Evolutionary conservation across 2,797 vertebrate species (phyloP).

Genomic region (Astyanax mexicanus): DNA sequence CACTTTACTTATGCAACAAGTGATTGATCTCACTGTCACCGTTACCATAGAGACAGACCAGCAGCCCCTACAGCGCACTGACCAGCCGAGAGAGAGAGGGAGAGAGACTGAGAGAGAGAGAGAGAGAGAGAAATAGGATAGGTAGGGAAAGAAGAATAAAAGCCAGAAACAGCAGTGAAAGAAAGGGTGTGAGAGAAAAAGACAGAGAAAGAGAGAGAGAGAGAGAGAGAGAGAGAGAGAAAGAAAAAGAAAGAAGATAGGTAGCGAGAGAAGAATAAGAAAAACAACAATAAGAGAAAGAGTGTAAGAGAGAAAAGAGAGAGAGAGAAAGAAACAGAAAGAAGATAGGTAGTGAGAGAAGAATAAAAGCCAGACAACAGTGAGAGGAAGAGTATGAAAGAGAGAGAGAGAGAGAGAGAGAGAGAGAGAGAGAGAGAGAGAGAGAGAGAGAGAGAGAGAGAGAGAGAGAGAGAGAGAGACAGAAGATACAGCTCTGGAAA

Average conservation of each 20-base stretch:
- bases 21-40: constrained; percentile 35
- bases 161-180: too few relatives aligned
- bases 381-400: too few relatives aligned
- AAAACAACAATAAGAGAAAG: too few relatives aligned
- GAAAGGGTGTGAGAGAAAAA: neutral
- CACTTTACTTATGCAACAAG: constrained; percentile 41
- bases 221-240: too few relatives aligned
- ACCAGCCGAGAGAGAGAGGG: neutral
- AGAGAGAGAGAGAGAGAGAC: too few relatives aligned
- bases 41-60: constrained; percentile 44
- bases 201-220: neutral
- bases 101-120: too few relatives aligned
- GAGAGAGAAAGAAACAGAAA: neutral
- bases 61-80: neutral
- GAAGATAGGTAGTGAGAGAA: neutral
- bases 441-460: too few relatives aligned
- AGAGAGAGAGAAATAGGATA: too few relatives aligned
- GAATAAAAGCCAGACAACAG: neutral
- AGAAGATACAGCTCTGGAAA: too few relatives aligned
- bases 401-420: too few relatives aligned
- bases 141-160: neutral
- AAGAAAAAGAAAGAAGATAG: neutral
- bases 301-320: neutral
- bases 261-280: neutral
- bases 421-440: too few relatives aligned